Evolutionary conservation across 2,888 invertebrate species (phyloP).

Genomic region (Lasioglossum villosulum): DNA sequence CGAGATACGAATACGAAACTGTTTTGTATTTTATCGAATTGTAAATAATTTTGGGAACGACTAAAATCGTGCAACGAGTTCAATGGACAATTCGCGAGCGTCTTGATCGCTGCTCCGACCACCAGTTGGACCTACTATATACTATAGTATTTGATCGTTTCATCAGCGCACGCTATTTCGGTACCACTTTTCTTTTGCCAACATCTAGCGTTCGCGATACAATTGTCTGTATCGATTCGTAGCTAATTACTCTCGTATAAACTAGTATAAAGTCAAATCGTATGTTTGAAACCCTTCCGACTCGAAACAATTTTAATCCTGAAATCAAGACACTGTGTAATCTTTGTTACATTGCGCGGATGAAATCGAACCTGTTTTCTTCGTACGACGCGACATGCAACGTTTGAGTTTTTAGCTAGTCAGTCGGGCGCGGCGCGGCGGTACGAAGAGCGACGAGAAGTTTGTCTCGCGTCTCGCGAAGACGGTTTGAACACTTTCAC

Average conservation of each 20-base stretch:
- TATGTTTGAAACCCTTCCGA: not conserved
- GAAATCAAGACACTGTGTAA: too few species aligned
- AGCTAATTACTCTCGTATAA: not conserved
- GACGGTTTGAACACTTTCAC: slow-evolving; percentile 13
- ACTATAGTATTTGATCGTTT: not conserved
- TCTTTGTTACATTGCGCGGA: too few species aligned
- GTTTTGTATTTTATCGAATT: not conserved
- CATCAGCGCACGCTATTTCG: not conserved
- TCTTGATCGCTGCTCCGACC: not conserved
- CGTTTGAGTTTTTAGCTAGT: too few species aligned
- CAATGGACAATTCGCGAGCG: not conserved
- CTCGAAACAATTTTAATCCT: too few species aligned
- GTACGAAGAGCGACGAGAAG: too few species aligned
- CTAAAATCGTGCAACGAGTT: not conserved
- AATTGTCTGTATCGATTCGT: not conserved
- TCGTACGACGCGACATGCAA: too few species aligned
- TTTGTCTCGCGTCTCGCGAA: too few species aligned
- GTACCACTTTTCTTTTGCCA: not conserved
- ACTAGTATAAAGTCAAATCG: not conserved
- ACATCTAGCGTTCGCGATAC: not conserved
- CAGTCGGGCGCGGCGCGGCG: too few species aligned
- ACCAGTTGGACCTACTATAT: too few species aligned
- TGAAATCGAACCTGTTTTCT: too few species aligned
- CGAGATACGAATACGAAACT: not conserved
- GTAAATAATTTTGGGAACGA: not conserved